Evolutionary conservation across 1,140 invertebrate genomes (phyloP).

Genomic region (Drosophila repleta): DNA sequence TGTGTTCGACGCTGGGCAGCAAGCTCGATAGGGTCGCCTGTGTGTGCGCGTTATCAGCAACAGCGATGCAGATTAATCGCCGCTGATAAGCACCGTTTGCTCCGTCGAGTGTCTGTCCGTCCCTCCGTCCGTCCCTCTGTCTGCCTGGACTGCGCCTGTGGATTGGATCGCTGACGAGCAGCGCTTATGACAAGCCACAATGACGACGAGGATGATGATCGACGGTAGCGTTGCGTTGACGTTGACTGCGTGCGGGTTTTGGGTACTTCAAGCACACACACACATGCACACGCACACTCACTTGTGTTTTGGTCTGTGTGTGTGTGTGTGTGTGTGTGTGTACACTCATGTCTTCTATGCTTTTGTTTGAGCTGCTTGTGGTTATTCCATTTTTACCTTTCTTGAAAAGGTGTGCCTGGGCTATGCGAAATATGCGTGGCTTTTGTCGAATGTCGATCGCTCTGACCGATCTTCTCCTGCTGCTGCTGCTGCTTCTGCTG

Average conservation of each 20-base stretch:
- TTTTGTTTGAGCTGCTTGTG: constrained; percentile 36
- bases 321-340: constrained; percentile 14
- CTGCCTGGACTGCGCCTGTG: constrained; percentile 41
- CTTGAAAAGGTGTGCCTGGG: constrained; percentile 71
- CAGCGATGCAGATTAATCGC: constrained; percentile 77
- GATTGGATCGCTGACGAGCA: constrained; percentile 46
- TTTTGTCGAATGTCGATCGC: constrained; percentile 68
- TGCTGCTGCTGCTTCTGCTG: not conserved
- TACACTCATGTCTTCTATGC: constrained; percentile 46
- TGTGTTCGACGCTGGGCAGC: constrained; percentile 47
- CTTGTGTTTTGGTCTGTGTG: too few species aligned
- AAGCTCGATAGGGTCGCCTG: constrained; percentile 55
- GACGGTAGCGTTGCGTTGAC: constrained; percentile 68
- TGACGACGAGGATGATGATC: constrained; percentile 68
- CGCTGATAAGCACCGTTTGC: constrained; percentile 53
- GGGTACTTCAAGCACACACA: constrained; percentile 15
- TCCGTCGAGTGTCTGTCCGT: constrained; percentile 41
- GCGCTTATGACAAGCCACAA: constrained; percentile 63
- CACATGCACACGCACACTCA: constrained; percentile 11
- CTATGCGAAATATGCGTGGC: constrained; percentile 81
- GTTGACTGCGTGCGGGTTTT: constrained; percentile 53
- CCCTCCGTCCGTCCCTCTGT: constrained; percentile 11
- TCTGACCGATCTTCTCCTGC: constrained; percentile 41
- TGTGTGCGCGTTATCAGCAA: constrained; percentile 64
- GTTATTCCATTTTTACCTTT: constrained; percentile 42